A percentile compares a stretch with the other conserved stretches of the same genome.
Evolutionary conservation across 2,797 vertebrate genomes (phyloP).

Genomic region (Hafferia zeledoni): DNA sequence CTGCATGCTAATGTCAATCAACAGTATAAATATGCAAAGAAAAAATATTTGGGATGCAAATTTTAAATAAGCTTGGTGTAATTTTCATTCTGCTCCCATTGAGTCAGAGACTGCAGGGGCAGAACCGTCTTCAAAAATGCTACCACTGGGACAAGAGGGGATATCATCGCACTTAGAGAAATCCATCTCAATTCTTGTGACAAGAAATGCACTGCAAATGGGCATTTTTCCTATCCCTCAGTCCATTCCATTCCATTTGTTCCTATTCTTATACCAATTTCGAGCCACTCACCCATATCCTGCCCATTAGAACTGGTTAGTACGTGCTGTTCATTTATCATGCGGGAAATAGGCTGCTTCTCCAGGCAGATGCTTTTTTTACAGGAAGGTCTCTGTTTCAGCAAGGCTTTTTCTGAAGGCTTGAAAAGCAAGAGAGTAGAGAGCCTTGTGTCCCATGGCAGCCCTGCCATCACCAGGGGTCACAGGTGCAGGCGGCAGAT

Average conservation of each 20-base stretch:
- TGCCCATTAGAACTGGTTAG: conserved; percentile 40
- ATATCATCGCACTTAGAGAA: neutral
- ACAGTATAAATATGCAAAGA: conserved; percentile 23
- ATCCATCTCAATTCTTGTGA: conserved; percentile 29
- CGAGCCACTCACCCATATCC: neutral
- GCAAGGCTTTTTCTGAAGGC: neutral
- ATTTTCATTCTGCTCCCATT: neutral
- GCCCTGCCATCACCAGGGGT: neutral
- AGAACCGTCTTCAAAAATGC: neutral
- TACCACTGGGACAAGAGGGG: neutral
- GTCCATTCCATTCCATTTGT: conserved; percentile 38
- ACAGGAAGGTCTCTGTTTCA: neutral
- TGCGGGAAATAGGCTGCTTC: neutral
- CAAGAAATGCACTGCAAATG: conserved; percentile 22
- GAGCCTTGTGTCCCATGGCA: neutral
- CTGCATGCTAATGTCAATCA: conserved; percentile 64
- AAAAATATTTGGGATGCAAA: neutral
- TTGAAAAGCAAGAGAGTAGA: neutral
- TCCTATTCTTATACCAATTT: conserved; percentile 38
- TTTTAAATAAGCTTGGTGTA: neutral
- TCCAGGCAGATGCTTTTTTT: neutral
- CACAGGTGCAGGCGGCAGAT: accelerated
- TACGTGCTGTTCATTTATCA: conserved; percentile 6
- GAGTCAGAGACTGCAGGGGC: neutral
- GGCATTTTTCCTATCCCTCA: neutral